A percentile compares a stretch with the other conserved stretches of the same genome.
These are phyloP conservation scores for Colletes gigas DNA, from an alignment of 1,140 invertebrate genomes.

Conservation along the genomic window DNA sequence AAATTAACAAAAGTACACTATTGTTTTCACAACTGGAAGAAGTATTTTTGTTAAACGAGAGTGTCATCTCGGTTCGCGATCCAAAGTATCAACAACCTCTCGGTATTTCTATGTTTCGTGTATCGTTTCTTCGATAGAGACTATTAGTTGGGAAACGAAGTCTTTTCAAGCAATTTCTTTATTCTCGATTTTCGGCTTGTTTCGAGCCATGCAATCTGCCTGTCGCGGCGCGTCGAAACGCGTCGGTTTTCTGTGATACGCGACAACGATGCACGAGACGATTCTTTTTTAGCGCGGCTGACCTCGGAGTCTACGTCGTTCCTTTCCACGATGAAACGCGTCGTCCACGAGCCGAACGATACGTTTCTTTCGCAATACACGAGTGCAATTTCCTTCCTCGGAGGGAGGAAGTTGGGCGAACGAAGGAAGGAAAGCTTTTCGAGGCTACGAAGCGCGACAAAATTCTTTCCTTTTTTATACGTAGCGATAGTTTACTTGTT, in stretches of 20 bases:
- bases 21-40: too few species aligned
- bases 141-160: too few species aligned
- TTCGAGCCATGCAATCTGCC: neutral
- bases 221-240: slow-evolving; percentile 12
- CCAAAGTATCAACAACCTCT: too few species aligned
- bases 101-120: too few species aligned
- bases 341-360: slow-evolving; percentile 1
- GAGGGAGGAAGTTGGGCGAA: neutral
- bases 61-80: too few species aligned
- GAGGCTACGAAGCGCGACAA: neutral
- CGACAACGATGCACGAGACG: slow-evolving; percentile 39
- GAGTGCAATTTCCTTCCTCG: slow-evolving; percentile 22
- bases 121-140: too few species aligned
- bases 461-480: neutral
- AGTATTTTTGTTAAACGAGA: too few species aligned
- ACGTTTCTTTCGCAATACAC: slow-evolving; percentile 4
- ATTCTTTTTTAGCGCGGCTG: neutral
- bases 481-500: neutral
- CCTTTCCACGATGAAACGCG: neutral
- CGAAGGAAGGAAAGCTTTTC: neutral
- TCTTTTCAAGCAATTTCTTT: too few species aligned
- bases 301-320: neutral
- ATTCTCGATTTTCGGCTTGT: neutral
- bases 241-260: slow-evolving; percentile 46
- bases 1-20: too few species aligned